Base-by-base conservation (phyloP, 2,797 vertebrate species). In the Gila robusta region DNA sequence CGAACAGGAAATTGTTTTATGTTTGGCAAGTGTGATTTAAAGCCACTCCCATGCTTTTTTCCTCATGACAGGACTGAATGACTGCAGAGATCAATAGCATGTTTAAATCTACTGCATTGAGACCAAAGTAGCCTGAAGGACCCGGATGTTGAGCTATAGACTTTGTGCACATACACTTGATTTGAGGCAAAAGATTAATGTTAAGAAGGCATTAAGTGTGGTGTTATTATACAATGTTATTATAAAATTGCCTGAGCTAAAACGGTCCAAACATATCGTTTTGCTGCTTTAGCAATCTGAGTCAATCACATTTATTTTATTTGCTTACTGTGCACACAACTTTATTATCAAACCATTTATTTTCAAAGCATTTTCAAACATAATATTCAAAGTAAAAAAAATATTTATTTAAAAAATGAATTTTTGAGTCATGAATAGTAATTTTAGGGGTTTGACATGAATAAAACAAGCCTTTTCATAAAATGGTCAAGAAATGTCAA, bases 41-140 rank as follows among this genome's bases (percentile, higher is more conserved):
- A 69, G 35, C 37, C 26, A n/a, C 77, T 71, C 82, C 72, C 35
- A 41, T 69, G 85, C 79, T 71, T 54, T 83, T 37, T 28, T 8
- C 9, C 6, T 41, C 28, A 49, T 82, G 74, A 86, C 23, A 39
- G 87, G 14, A 41, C 71, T 19, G 56, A 79, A 90, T 82, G 59
- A 78, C 54, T 4, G 66, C 64, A 81, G 74, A 66, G 85, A 87
- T 88, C 85, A 89, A 88, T 90, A 84, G 35, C 70, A 73, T 79
- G 69, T 54, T 87, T 56, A 74, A 62, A 28, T 59, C 23, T 66
- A 14, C 70, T 87, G 83, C 86, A 81, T 10, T 83, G 71, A 73
- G 76, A 81, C 76, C 80, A 80, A 28, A 73, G 39, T 49, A 85
- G 49, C 37, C 67, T 35, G 41, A 80, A 17, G 1, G 35, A 39